These are phyloP conservation scores for Aproaerema taeniolella DNA, from an alignment of 2,888 invertebrate species.

Conservation along the genomic window DNA sequence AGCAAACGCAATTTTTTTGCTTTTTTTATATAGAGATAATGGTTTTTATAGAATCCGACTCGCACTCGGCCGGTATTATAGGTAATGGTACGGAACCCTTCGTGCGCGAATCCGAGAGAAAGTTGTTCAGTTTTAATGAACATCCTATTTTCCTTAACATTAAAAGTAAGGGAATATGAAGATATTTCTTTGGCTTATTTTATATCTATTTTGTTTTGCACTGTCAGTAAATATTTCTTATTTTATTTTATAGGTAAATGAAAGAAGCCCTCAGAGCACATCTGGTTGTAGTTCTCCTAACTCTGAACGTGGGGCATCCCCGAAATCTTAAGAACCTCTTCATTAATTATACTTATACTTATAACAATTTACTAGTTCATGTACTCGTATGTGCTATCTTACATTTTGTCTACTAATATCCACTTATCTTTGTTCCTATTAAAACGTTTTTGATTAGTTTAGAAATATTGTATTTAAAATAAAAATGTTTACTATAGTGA, in stretches of 20 bases:
- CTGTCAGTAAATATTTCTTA: too few species aligned
- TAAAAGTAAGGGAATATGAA: too few species aligned
- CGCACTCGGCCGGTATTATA: too few species aligned
- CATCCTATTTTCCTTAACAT: too few species aligned
- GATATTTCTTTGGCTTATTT: too few species aligned
- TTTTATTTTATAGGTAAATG: slow-evolving; percentile 44
- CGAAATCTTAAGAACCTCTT: slow-evolving; percentile 30
- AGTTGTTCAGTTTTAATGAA: too few species aligned
- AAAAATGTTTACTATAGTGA: not conserved
- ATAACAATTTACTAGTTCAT: not conserved
- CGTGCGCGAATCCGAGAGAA: too few species aligned
- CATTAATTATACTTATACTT: not conserved
- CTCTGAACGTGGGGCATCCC: slow-evolving; percentile 51
- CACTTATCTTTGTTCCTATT: not conserved
- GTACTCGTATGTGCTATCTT: not conserved
- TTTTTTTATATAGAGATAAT: too few species aligned
- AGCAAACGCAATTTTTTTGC: too few species aligned
- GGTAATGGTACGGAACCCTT: too few species aligned
- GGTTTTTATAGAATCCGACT: too few species aligned
- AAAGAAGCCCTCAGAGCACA: slow-evolving; percentile 63
- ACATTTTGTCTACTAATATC: not conserved
- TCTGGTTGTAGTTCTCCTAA: slow-evolving; percentile 65
- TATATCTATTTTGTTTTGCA: too few species aligned
- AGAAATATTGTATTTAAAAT: not conserved
- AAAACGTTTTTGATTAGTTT: not conserved